Conservation (phyloP, 2,888 invertebrate species). For the Callyntrura sp. region DNA sequence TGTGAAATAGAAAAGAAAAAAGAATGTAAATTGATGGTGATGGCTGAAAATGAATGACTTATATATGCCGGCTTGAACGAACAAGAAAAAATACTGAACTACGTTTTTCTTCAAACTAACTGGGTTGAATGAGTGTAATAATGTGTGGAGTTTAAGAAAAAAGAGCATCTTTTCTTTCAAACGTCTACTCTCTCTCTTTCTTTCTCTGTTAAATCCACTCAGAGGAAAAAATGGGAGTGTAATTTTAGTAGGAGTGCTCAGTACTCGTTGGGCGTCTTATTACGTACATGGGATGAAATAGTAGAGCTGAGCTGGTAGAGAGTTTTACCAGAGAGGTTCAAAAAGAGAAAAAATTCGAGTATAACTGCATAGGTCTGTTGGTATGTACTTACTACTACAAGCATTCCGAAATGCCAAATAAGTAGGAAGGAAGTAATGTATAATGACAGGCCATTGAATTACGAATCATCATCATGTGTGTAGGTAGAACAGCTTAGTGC, state of each 20-base stretch:
- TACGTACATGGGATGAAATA: not conserved
- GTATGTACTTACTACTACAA: too few species aligned
- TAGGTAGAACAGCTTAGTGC: not conserved
- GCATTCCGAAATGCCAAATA: slow-evolving; percentile 57
- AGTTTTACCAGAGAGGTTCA: not conserved
- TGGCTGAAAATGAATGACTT: slow-evolving; percentile 57
- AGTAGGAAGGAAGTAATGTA: slow-evolving; percentile 48
- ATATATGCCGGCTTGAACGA: not conserved
- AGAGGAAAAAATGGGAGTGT: slow-evolving; percentile 34
- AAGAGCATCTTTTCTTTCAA: not conserved
- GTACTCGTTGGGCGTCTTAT: too few species aligned
- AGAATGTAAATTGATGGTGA: slow-evolving; percentile 58
- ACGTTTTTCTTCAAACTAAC: not conserved
- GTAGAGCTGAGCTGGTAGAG: not conserved
- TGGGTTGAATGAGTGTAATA: not conserved
- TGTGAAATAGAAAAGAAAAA: not conserved
- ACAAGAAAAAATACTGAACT: too few species aligned
- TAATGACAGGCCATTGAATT: slow-evolving; percentile 53
- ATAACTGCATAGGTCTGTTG: too few species aligned
- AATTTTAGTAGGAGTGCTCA: slow-evolving; percentile 39
- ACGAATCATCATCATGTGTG: not conserved
- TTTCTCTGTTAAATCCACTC: not conserved
- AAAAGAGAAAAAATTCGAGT: not conserved
- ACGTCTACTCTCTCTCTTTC: too few species aligned
- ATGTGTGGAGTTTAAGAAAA: not conserved